Evolutionary conservation across 1,140 invertebrate genomes (phyloP), one percentile per base, ranked within the genome.

Genomic region (Cylas formicarius): DNA sequence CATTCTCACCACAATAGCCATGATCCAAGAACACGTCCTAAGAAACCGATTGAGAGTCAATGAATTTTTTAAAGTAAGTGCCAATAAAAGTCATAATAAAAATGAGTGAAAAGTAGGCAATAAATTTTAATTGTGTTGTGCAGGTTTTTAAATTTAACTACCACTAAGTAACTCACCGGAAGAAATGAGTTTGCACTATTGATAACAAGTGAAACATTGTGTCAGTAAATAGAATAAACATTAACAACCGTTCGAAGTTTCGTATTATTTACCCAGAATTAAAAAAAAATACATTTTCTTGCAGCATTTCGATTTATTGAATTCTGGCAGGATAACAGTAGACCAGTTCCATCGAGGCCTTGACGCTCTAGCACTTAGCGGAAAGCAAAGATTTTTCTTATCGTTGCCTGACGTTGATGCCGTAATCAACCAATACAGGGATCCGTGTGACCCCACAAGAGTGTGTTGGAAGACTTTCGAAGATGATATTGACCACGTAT

Each of bases 381-480:
- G 66, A 2, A 57, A 76, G 7, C 66, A 70, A 11, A 57, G 65
- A 24, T 56, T 76, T 31, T 71, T 69, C 47, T 50, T 84, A 4
- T 66, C 72, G 0, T 62, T 73, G 37, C 55, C 70, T 1, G 81
- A 84, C 61, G 65, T 78, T 14, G 56, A 73, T 40, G 68, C 69
- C 13, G 50, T 84, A 2, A 66, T 73, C 35, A 61, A 67, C 2
- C 70, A 78, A 55, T 84, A 84, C 58, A 54, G 67, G 26, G 80
- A 83, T 65, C 77, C 78, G 9, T 71, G 75, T 31, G 80, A 84
- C 58, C 62, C 63, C 0, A 67, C 72, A 16, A 67, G 75, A 23
- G 67, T 83, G 11, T 78, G 73, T 44, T 84, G 81, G 80, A 71
- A 72, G 23, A 76, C 72, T n/a, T 84, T 84, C 56, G 74, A 77